Base-by-base conservation (phyloP, 2,797 vertebrate genomes). In the Channa striata region DNA sequence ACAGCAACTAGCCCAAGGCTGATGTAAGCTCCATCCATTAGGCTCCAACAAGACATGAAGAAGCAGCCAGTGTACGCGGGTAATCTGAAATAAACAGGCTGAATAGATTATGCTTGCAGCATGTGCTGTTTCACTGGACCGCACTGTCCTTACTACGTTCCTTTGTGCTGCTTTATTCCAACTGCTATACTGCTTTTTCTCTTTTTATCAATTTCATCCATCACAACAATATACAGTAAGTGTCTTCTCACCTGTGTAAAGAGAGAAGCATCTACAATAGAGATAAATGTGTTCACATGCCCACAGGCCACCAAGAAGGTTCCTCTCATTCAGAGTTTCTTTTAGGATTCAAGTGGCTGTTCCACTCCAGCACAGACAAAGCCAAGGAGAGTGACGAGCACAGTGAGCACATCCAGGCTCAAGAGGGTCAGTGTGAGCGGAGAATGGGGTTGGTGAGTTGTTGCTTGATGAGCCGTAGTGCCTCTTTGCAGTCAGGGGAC, bases 281-380 rank as follows among this genome's bases (percentile, higher is more conserved):
- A 69, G 46, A 70, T 68, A 61, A 68, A 59, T 43, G 34, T 47
- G 64, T 53, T 48, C 8, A 14, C 37, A 63, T 67, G 34, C 53
- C 61, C 47, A 11, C 30, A 42, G 66, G 64, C 59, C 49, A 4
- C 36, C 4, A 9, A 54, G 37, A 61, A 63, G 47, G 48, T 57
- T 57, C 44, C 64, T 68, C 82, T 81, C 44, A 53, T 36, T 59
- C 11, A 0, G 54, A 71, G 59, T 67, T 81, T 80, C 73, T 81
- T 20, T 17, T 50, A 68, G 51, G 56, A 61, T n/a, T 68, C 21
- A 5, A 72, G 58, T 59, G 59, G 39, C 39, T 73, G 76, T 72
- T 80, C 69, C 78, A 77, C 71, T 78, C 46, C 58, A 75, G 70
- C 68, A 40, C 47, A 48, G 67, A 56, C 10, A 5, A 40, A 54